These are phyloP conservation scores for Druon quercuslanigerum DNA, from an alignment of 1,140 invertebrate genomes.

Conservation along the genomic window DNA sequence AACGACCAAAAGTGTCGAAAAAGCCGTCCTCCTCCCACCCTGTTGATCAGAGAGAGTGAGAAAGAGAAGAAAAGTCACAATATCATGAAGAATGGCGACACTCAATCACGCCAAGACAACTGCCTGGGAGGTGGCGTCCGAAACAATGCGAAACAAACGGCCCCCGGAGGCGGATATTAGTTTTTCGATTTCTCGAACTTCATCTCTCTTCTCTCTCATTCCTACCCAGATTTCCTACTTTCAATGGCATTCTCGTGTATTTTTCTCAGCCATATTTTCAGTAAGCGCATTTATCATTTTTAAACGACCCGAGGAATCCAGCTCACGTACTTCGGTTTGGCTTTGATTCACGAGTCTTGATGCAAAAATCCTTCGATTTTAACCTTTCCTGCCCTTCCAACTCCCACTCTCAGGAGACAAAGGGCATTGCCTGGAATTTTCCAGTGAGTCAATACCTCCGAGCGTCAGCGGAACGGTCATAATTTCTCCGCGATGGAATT, in stretches of 20 bases:
- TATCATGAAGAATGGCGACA: constrained; percentile 68
- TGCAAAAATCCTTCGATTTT: constrained; percentile 60
- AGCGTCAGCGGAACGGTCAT: constrained; percentile 38
- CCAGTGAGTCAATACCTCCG: constrained; percentile 34
- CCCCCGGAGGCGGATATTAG: constrained; percentile 71
- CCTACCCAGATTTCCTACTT: constrained; percentile 38
- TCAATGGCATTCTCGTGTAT: constrained; percentile 47
- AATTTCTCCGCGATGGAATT: constrained; percentile 18
- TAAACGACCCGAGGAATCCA: constrained; percentile 64
- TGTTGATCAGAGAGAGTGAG: constrained; percentile 14
- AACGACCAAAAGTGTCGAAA: constrained; percentile 22
- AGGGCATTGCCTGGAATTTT: background rate
- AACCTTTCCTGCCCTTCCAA: constrained; percentile 28
- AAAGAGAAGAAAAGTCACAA: constrained; percentile 27
- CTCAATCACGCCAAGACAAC: constrained; percentile 71
- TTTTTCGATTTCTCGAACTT: constrained; percentile 71
- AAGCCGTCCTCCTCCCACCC: background rate
- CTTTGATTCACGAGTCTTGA: constrained; percentile 58
- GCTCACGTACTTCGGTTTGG: constrained; percentile 43
- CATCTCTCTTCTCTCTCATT: constrained; percentile 36
- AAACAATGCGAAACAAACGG: constrained; percentile 74
- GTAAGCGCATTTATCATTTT: constrained; percentile 71
- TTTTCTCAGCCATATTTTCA: constrained; percentile 72
- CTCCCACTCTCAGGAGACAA: constrained; percentile 3
- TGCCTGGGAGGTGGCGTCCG: constrained; percentile 59